A percentile compares a stretch with the other conserved stretches of the same genome.
These are phyloP conservation scores for Dromius quadrimaculatus DNA, from an alignment of 2,888 invertebrate genomes.

Conservation along the genomic window DNA sequence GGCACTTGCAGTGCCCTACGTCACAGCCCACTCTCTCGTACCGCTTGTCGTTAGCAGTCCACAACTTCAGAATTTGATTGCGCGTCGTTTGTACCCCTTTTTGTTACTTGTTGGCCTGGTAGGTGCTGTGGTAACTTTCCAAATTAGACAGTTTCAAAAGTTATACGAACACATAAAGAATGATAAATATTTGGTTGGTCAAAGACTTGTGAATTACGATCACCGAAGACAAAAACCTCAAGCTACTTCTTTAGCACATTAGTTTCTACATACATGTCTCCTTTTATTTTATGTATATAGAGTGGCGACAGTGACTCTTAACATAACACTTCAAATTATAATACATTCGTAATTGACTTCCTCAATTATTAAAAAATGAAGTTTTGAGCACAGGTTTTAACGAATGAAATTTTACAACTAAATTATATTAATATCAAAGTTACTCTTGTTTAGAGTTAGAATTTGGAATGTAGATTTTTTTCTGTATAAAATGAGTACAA, in stretches of 20 bases:
- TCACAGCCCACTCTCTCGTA: constrained; percentile 82
- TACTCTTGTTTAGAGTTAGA: no score
- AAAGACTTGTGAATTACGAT: constrained; percentile 97
- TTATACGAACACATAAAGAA: constrained; percentile 99
- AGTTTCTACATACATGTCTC: constrained; percentile 22
- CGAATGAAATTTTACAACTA: no score
- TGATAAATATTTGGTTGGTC: constrained; percentile 98
- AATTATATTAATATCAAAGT: no score
- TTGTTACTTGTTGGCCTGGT: constrained; percentile 80
- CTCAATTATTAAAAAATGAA: no score
- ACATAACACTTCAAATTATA: no score
- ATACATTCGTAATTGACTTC: no score
- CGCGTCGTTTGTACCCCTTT: constrained; percentile 90
- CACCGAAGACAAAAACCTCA: constrained; percentile 76
- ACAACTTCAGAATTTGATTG: constrained; percentile 80
- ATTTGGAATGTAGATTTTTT: no score
- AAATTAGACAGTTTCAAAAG: constrained; percentile 93
- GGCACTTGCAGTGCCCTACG: constrained; percentile 93
- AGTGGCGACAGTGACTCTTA: no score
- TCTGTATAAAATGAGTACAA: no score
- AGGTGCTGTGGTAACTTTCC: constrained; percentile 80
- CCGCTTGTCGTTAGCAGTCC: constrained; percentile 76
- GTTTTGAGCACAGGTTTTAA: no score
- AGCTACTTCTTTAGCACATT: constrained; percentile 54
- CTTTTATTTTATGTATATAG: constrained; percentile 30